Evolutionary conservation across 2,797 vertebrate genomes (phyloP), one percentile per base, ranked within the genome.

Genomic region (Lithobates pipiens): DNA sequence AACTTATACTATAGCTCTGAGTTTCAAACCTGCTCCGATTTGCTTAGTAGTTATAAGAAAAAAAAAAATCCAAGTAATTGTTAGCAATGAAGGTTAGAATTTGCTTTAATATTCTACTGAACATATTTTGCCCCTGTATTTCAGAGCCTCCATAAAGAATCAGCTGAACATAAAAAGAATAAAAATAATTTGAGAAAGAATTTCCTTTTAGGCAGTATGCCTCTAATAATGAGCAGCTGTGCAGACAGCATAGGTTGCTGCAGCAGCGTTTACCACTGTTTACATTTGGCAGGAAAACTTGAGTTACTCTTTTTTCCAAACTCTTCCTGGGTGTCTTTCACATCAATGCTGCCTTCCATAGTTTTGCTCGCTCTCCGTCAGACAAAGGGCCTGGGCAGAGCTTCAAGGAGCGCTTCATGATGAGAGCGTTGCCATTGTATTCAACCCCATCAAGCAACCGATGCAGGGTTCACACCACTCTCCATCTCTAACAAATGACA

Each of bases 321-420:
- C 79, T 71, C 44, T 86, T 73, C 42, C 71, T 75, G 57, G 72
- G 74, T 77, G 82, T 44, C 68, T 77, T 67, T 50, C 67, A 78
- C 79, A 65, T 25, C 68, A 73, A 29, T 36, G 32, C 44, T 75
- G 27, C n/a, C 54, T 82, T 77, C 68, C 46, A n/a, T 21, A 34
- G 72, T 36, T 76, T 9, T 81, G 44, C 42, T 69, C 61, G 5
- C 32, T 69, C 77, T 57, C 63, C 25, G 9, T 18, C 46, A 81
- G 78, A 81, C 80, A 74, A 82, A 82, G 71, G 68, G 75, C 73
- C 85, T 83, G 75, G 73, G 54, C 68, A 82, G 80, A 82, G 85
- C 80, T 67, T 50, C 61, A 67, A 75, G 69, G 71, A 75, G 39
- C n/a, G 54, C 70, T 39, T 7, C 23, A 74, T 36, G 63, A 69